Base-by-base conservation (phyloP, 2,888 invertebrate genomes). In the Saturnia japonica region DNA sequence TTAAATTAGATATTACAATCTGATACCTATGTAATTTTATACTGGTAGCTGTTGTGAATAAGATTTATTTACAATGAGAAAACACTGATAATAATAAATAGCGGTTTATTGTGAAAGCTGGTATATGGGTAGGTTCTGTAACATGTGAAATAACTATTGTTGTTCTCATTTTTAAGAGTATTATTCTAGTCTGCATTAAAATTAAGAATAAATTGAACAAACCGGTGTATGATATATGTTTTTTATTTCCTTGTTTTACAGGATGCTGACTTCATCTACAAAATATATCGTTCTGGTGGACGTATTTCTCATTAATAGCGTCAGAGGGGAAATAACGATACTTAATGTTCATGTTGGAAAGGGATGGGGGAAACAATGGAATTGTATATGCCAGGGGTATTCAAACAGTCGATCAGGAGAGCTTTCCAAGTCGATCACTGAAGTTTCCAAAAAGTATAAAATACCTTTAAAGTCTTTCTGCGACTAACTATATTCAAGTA, bases 121-220 rank as follows among this genome's bases (percentile, higher is more conserved):
- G 90, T 90, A 89, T 89, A 85, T 86, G 81, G 47, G 91, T 92
- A 93, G 93, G 88, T 90, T 91, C 57, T 91, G 87, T 91, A 89
- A 92, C 86, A 92, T 91, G 90, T 91, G 91, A 93, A 91, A 91
- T 91, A 92, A 92, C 90, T 92, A 92, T 92, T 92, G 93, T 93
- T 94, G 93, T 93, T 94, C 91, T 93, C 91, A 93, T 93, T 94
- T 93, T 91, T 92, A 94, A 93, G 94, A 94, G 94, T 94, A 94
- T 94, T 94, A 94, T 94, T 93, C 94, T 94, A 94, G 94, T 94
- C 94, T 93, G 94, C 93, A 93, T 94, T 94, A 93, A 92, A 91
- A 87, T 93, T 94, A 94, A 94, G 93, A 92, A 93, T 93, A 94
- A 93, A 94, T 87, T 89, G 92, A 93, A 91, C 91, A 91, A 92